Base-by-base conservation (phyloP, 2,797 vertebrate genomes). In the Smutsia temminckii region DNA sequence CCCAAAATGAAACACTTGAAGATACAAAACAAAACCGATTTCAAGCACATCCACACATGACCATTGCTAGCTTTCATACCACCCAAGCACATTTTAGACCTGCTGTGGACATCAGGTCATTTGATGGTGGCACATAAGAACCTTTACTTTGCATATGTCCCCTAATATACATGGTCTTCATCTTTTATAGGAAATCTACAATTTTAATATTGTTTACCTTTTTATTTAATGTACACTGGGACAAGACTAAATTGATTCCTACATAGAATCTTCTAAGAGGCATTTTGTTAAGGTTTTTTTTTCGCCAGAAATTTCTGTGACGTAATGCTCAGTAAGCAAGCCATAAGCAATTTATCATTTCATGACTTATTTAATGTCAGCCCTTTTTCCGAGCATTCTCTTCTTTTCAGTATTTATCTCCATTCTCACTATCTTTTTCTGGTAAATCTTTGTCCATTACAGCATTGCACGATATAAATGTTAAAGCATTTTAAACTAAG, bases 301-400 rank as follows among this genome's bases (percentile, higher is more conserved):
- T 95, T 49, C 71, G 49, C 42, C 72, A 79, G 61, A 72, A 51
- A 21, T 88, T 92, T 96, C 42, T 40, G 32, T 59, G 86, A 89
- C 96, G 66, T 80, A 40, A 42, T 46, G 21, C n/a, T 57, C 71
- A 23, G 13, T 69, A 49, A 81, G 69, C 79, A 83, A 93, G 23
- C 13, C 40, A 34, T 57, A 77, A 92, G 40, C 9, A 55, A 46
- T 83, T 83, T 83, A 11, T 29, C 80, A 69, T 40, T 71, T 93
- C 64, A 55, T 17, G 80, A 75, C 59, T 84, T n/a, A 92, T 85
- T 80, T 29, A 55, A 0, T 14, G 4, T 32, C 51, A 74, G n/a
- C 32, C 25, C 29, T 37, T 85, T 81, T 1, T 37, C 42, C 59
- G 4, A 27, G n/a, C 5, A 34, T 66, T 85, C 37, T 72, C 74